Percentiles rank a stretch among this genome's conserved stretches.
Conservation (phyloP, 2,888 invertebrate genomes). For the Eurytoma adleriae region DNA sequence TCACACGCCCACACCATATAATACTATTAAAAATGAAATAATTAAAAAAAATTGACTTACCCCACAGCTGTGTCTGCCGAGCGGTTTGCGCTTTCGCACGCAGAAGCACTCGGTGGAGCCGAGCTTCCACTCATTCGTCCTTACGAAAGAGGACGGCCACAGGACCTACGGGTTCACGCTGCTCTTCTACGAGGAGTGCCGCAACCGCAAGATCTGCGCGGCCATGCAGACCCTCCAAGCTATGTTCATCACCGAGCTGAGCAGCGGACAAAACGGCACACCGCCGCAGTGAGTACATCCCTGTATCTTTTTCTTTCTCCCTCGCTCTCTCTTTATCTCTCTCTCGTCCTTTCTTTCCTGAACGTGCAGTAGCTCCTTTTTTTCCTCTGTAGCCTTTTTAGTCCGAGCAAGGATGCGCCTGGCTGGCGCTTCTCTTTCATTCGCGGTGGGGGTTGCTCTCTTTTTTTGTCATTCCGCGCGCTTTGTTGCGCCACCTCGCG, state of each 20-base stretch:
- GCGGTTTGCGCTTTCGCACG: slow-evolving; percentile 95
- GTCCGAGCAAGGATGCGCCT: not conserved
- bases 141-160: slow-evolving; percentile 97
- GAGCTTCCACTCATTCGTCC: slow-evolving; percentile 96
- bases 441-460: not conserved
- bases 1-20: too few relatives aligned
- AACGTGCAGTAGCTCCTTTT: not conserved
- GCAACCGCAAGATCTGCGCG: slow-evolving; percentile 93
- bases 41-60: too few relatives aligned
- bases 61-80: slow-evolving; percentile 92
- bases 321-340: not conserved
- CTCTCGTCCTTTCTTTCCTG: not conserved
- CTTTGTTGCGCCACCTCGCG: slow-evolving; percentile 1
- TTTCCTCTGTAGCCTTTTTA: not conserved
- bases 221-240: slow-evolving; percentile 97
- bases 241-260: slow-evolving; percentile 93
- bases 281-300: slow-evolving; percentile 70
- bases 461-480: slow-evolving; percentile 19
- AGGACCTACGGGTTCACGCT: slow-evolving; percentile 96
- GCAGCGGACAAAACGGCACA: slow-evolving; percentile 83
- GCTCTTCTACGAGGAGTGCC: slow-evolving; percentile 97
- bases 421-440: not conserved
- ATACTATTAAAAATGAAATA: too few relatives aligned
- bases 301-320: not conserved
- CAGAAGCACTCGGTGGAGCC: slow-evolving; percentile 92